Base-by-base conservation (phyloP, 2,797 vertebrate genomes). In the Lacerta viridis region DNA sequence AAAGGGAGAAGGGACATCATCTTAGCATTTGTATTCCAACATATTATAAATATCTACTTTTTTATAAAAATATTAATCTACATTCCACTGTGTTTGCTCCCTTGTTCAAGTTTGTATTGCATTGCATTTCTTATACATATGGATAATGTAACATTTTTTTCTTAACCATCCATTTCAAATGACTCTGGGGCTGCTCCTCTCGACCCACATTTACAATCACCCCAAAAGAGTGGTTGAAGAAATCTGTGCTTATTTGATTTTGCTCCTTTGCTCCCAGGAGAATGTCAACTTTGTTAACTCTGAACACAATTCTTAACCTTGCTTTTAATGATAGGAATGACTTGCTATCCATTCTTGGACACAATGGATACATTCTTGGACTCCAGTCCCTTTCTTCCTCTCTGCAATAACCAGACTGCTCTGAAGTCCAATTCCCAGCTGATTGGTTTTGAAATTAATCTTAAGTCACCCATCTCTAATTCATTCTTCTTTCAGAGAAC, bases 371-470 rank as follows among this genome's bases (percentile, higher is more conserved):
- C 4, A 25, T 5, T 89, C 66, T 27, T 90, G 39, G 81, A 90
- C 85, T 66, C 76, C 88, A 1, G 1, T 36, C 18, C 5, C 3
- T 93, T 89, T 89, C 77, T 84, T 72, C 27, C 25, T 88, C 41
- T 89, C 68, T 29, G 79, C 61, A 59, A 83, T 86, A 93, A 84
- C 27, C 8, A 25, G 80, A 88, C 8, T 0, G 1, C 77, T 94
- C 50, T 87, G 36, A 95, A 93, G 86, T 27, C 87, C 88, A 69
- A 91, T 39, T 91, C 88, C 50, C 88, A 93, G 29, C 29, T 91
- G 86, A 94, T 86, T 92, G 80, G 7, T 86, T 93, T 94, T 95
- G 89, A 18, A 95, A 94, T 91, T 75, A 94, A 90, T 92, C 91
- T 69, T 94, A 92, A 89, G 50, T 94, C 86, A 94, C 74, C 59